Base-by-base conservation (phyloP, 2,797 vertebrate species). In the Chaunax sp. region DNA sequence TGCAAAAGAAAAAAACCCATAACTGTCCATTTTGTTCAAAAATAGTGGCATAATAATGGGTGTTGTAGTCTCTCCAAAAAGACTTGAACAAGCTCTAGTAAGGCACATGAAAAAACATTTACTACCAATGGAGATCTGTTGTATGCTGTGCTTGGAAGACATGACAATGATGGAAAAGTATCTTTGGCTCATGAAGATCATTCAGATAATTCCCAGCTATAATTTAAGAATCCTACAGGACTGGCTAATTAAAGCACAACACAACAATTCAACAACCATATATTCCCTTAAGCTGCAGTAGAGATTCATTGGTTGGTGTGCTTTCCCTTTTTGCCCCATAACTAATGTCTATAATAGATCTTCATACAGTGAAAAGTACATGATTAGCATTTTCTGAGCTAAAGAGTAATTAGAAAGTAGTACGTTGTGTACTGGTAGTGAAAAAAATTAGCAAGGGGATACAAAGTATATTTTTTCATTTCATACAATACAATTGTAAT, bases 251-350 rank as follows among this genome's bases (percentile, higher is more conserved):
- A 12, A 53, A 59, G 49, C 23, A 69, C 30, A 60, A 60, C 45
- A 30, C 26, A 69, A 26, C 23, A 78, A 64, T 60, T 67, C 19
- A 64, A 75, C 26, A 63, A 43, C 56, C 35, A 41, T 53, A 67
- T 9, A 59, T 85, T 88, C 74, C 81, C 85, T 85, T 89, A 58
- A 75, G 76, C 37, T 78, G 52, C n/a, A 82, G 58, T 81, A 69
- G 16, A 80, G 40, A 81, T 58, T 54, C 8, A 67, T 72, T 43
- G 45, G 44, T 43, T 72, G 8, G 60, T 44, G 14, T 47, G 22
- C 49, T 63, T 83, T 89, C 87, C 87, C 87, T 89, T 90, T 90
- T 83, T 14, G 4, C 13, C 11, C 10, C 44, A 75, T 44, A 66
- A 61, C 16, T 54, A 10, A 49, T 51, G 25, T 55, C 40, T 44